Percentiles rank a stretch among this genome's conserved stretches.
Conservation (phyloP, 2,113 vertebrate genomes). For the Hippoglossus stenolepis region DNA sequence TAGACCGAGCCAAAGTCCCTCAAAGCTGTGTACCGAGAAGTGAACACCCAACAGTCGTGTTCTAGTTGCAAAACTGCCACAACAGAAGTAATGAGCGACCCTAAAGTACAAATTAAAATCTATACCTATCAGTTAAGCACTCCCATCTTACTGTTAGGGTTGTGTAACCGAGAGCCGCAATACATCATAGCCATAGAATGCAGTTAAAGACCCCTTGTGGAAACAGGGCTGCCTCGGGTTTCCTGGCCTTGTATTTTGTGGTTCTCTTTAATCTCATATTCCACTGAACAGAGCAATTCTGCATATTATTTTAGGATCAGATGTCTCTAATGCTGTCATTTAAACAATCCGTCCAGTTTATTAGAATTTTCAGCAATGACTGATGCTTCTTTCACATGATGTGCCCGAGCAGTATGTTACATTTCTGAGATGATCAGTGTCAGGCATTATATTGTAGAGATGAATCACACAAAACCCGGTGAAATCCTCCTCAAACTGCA, state of each 20-base stretch:
- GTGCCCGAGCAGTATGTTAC: background rate
- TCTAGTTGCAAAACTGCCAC: slow-evolving; percentile 5
- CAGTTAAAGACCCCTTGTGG: slow-evolving; percentile 60
- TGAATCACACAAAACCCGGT: background rate
- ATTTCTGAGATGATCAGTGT: slow-evolving; percentile 12
- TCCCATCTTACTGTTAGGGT: background rate
- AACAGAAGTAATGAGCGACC: background rate
- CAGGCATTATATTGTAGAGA: background rate
- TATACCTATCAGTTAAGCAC: slow-evolving; percentile 9
- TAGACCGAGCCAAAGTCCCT: background rate
- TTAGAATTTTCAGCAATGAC: slow-evolving; percentile 17
- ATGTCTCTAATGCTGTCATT: slow-evolving; percentile 50
- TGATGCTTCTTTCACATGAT: slow-evolving; percentile 6
- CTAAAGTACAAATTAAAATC: slow-evolving; percentile 5
- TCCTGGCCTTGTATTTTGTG: slow-evolving; percentile 60
- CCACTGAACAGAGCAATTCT: slow-evolving; percentile 56
- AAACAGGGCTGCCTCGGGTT: slow-evolving; percentile 54
- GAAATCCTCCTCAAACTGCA: background rate
- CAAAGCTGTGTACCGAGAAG: background rate
- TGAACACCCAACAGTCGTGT: background rate
- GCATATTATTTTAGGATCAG: slow-evolving; percentile 62
- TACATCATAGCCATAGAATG: slow-evolving; percentile 61
- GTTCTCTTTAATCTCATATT: slow-evolving; percentile 62
- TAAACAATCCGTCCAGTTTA: slow-evolving; percentile 51
- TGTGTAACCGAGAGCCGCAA: slow-evolving; percentile 39